These are phyloP conservation scores for Gymnocypris eckloni DNA, from an alignment of 2,797 vertebrate species.

Conservation along the genomic window DNA sequence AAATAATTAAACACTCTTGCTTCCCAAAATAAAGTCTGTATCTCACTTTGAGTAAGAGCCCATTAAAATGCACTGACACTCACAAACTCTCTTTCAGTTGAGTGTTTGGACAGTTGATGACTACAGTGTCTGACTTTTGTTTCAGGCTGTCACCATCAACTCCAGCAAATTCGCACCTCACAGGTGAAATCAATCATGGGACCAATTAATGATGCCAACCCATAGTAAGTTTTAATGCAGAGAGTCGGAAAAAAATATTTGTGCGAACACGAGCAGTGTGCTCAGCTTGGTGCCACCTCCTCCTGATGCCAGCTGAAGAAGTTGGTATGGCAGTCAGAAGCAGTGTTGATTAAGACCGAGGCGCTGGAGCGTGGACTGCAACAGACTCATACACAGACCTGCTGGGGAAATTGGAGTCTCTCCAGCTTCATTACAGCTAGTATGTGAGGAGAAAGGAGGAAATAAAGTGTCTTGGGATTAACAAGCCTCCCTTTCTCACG, in stretches of 20 bases:
- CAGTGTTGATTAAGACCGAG: conserved; percentile 33
- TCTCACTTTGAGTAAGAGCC: neutral
- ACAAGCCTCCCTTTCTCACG: conserved; percentile 13
- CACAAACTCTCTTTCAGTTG: neutral
- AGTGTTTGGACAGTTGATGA: conserved; percentile 36
- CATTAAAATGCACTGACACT: conserved; percentile 1
- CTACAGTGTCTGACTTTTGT: conserved; percentile 4
- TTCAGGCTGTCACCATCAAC: neutral
- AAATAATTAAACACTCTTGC: neutral
- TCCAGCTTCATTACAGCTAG: conserved; percentile 53
- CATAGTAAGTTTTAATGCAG: neutral
- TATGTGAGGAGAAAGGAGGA: conserved; percentile 16
- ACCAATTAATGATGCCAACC: conserved; percentile 9
- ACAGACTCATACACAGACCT: conserved; percentile 21
- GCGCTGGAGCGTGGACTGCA: conserved; percentile 13
- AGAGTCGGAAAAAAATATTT: neutral
- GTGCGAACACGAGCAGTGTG: neutral
- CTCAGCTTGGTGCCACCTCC: conserved; percentile 5
- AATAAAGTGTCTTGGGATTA: conserved; percentile 54
- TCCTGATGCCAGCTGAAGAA: conserved; percentile 13
- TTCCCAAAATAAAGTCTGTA: neutral
- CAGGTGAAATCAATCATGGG: conserved; percentile 21
- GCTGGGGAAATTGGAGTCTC: conserved; percentile 29
- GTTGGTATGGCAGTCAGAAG: conserved; percentile 16
- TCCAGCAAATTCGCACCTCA: conserved; percentile 15